Evolutionary conservation across 1,140 invertebrate species (phyloP).

Genomic region (Rhagoletis zephyria): DNA sequence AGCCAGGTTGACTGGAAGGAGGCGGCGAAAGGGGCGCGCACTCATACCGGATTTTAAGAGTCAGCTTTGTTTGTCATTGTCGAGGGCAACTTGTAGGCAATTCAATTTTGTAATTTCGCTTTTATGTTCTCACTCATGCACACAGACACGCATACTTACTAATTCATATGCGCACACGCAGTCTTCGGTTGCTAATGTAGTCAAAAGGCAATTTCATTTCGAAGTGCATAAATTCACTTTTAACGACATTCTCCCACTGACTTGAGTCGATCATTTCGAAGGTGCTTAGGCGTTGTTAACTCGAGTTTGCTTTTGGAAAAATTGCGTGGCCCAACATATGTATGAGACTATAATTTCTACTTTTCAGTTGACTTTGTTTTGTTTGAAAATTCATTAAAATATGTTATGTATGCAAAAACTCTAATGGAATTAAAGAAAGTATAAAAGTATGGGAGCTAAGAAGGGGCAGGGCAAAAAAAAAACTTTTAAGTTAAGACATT

Average conservation of each 20-base stretch:
- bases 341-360: background rate
- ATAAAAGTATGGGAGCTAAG: too few relatives aligned
- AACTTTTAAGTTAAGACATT: background rate
- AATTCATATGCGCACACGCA: background rate
- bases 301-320: too few relatives aligned
- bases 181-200: background rate
- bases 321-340: background rate
- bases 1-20: background rate
- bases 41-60: background rate
- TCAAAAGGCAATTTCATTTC: constrained; percentile 38
- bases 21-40: background rate
- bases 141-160: background rate
- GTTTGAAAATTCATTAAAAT: constrained; percentile 6
- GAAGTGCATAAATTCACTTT: constrained; percentile 50
- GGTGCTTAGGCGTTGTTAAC: too few relatives aligned
- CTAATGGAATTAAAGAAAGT: background rate
- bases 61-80: background rate
- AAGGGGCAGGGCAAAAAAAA: too few relatives aligned
- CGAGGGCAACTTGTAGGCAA: constrained; percentile 32
- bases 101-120: constrained; percentile 54
- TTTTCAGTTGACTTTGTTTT: background rate
- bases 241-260: constrained; percentile 33
- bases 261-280: background rate
- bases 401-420: background rate
- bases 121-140: constrained; percentile 1